phyloP scores from a whole-genome alignment of 2,888 invertebrate genomes.

The Ectobius pallidus region DNA sequence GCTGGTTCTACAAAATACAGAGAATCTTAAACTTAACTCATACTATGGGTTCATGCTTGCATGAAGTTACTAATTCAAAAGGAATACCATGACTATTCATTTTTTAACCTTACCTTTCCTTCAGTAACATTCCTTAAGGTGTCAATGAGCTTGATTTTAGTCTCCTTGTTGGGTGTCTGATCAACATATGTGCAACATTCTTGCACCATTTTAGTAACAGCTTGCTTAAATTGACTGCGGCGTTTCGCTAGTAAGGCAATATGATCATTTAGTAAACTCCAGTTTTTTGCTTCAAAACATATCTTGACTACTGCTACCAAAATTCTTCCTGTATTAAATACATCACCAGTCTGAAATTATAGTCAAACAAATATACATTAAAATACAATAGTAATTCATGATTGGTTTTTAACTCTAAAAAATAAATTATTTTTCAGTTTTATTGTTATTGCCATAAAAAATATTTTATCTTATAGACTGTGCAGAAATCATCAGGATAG shows the following conservation, averaged over 20 bases:
- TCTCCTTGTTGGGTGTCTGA: constrained; percentile 87
- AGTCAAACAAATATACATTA: constrained; percentile 14
- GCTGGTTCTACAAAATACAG: no score
- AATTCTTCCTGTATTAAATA: constrained; percentile 91
- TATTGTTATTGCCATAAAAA: neutral
- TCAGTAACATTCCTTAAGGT: constrained; percentile 94
- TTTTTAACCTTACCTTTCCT: constrained; percentile 82
- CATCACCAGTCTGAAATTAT: constrained; percentile 81
- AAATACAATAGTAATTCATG: neutral
- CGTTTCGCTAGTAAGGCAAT: constrained; percentile 89
- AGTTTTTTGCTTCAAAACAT: constrained; percentile 88
- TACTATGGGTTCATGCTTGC: no score
- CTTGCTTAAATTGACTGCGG: constrained; percentile 94
- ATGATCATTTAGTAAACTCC: constrained; percentile 92
- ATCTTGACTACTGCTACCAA: constrained; percentile 92
- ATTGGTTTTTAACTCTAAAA: neutral
- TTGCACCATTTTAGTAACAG: constrained; percentile 96
- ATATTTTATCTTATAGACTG: no score
- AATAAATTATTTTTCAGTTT: neutral
- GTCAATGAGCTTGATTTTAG: constrained; percentile 92
- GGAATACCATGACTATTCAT: no score
- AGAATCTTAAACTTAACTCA: no score
- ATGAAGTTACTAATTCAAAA: no score
- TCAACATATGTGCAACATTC: constrained; percentile 94
- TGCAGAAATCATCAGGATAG: no score